phyloP scores from a whole-genome alignment of 2,888 invertebrate species.

The Platycheirus albimanus region DNA sequence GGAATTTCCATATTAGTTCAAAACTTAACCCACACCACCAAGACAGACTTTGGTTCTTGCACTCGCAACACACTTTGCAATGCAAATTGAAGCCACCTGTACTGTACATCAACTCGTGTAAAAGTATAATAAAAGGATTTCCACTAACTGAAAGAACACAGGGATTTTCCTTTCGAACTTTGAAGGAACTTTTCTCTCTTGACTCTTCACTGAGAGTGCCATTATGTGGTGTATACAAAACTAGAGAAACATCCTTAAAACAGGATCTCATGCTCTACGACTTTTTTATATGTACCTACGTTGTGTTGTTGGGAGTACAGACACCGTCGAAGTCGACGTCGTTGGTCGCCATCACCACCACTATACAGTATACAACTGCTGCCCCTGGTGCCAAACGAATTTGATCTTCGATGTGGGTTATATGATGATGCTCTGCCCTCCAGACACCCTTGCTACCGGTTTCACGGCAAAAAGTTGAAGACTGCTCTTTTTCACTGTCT shows the following conservation, averaged over 20 bases:
- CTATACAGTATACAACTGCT: too few species aligned
- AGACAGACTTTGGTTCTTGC: too few species aligned
- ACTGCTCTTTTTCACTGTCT: slow-evolving; percentile 53
- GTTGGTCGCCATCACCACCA: too few species aligned
- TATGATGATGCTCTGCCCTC: slow-evolving; percentile 16
- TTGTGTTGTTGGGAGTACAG: too few species aligned
- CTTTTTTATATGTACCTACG: too few species aligned
- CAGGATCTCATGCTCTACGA: slow-evolving; percentile 41
- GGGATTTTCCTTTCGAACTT: slow-evolving; percentile 46
- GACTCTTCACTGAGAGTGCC: slow-evolving; percentile 45
- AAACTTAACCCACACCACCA: slow-evolving; percentile 9
- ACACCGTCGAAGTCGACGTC: not conserved
- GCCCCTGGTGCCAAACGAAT: slow-evolving; percentile 21
- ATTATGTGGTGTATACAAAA: slow-evolving; percentile 70
- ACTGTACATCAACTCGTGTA: slow-evolving; percentile 38
- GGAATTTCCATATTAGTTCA: slow-evolving; percentile 72
- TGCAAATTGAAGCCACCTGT: slow-evolving; percentile 68
- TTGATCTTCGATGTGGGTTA: slow-evolving; percentile 65
- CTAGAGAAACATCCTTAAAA: slow-evolving; percentile 64
- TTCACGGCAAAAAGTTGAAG: slow-evolving; percentile 47
- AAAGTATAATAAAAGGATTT: slow-evolving; percentile 65
- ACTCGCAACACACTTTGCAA: slow-evolving; percentile 63
- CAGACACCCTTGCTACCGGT: slow-evolving; percentile 6
- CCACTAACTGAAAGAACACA: slow-evolving; percentile 49
- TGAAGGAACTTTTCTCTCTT: slow-evolving; percentile 45